Evolutionary conservation across 2,888 invertebrate species (phyloP).

Genomic region (Heliconius cydno): DNA sequence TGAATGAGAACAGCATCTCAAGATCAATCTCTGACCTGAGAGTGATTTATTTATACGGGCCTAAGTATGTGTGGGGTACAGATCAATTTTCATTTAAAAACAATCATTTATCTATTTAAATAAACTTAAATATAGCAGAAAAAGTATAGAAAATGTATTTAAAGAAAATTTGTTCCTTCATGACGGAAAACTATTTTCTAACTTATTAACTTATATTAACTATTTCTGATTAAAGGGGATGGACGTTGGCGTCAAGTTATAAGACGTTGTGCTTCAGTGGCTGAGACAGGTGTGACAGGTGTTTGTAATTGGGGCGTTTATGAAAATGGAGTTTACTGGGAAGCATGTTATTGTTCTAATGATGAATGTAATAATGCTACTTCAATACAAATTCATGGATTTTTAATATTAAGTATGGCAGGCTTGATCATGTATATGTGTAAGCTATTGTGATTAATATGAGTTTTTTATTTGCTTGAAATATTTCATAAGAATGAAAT

Average conservation of each 20-base stretch:
- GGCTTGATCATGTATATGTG: constrained; percentile 37
- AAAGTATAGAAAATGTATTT: not conserved
- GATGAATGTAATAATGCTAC: constrained; percentile 91
- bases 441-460: constrained; percentile 22
- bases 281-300: constrained; percentile 95
- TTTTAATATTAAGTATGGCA: constrained; percentile 52
- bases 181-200: not conserved
- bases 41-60: too few relatives aligned
- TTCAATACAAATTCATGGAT: constrained; percentile 55
- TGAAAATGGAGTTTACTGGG: constrained; percentile 97
- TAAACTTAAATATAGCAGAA: too few relatives aligned
- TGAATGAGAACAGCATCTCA: too few relatives aligned
- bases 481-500: not conserved
- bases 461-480: not conserved
- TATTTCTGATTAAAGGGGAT: constrained; percentile 90
- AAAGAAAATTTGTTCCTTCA: not conserved
- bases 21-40: too few relatives aligned
- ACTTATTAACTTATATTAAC: too few relatives aligned
- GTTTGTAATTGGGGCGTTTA: constrained; percentile 98
- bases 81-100: too few relatives aligned
- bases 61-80: too few relatives aligned
- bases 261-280: constrained; percentile 93
- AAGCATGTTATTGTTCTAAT: constrained; percentile 96
- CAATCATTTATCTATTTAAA: too few relatives aligned
- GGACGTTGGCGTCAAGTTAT: constrained; percentile 97